These are phyloP conservation scores for Drosophila santomea DNA, from an alignment of 1,140 invertebrate genomes.

Conservation along the genomic window DNA sequence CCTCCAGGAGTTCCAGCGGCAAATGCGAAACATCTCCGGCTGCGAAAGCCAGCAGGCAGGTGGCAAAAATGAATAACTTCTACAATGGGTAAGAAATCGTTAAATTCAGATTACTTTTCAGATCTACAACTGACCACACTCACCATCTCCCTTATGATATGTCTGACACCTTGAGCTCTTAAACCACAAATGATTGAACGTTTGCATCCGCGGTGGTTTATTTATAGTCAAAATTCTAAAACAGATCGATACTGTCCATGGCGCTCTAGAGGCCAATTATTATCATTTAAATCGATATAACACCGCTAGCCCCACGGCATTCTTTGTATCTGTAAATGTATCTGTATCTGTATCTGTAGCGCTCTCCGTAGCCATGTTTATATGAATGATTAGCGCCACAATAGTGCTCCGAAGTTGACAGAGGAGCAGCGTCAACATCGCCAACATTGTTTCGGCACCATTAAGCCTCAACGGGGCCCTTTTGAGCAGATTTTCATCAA, in stretches of 20 bases:
- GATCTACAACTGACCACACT: conserved; percentile 27
- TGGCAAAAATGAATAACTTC: conserved; percentile 56
- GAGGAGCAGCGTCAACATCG: conserved; percentile 9
- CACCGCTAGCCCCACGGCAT: conserved; percentile 49
- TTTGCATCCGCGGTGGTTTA: conserved; percentile 55
- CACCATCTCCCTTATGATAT: conserved; percentile 51
- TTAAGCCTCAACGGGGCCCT: conserved; percentile 39
- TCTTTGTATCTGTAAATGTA: conserved; percentile 48
- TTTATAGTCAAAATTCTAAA: conserved; percentile 81
- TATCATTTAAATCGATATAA: conserved; percentile 81
- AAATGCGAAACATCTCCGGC: conserved; percentile 78
- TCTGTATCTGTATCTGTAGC: conserved; percentile 36
- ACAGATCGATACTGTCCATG: conserved; percentile 66
- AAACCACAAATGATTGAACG: conserved; percentile 70
- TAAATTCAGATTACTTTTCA: background rate
- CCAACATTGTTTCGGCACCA: conserved; percentile 37
- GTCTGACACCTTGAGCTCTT: conserved; percentile 74
- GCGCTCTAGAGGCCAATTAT: conserved; percentile 76
- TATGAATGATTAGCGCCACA: conserved; percentile 69
- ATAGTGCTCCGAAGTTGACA: conserved; percentile 27
- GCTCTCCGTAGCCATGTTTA: conserved; percentile 20
- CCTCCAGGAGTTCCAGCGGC: conserved; percentile 51
- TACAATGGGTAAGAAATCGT: conserved; percentile 11
- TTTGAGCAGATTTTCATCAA: conserved; percentile 50
- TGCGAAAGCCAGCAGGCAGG: conserved; percentile 55